Base-by-base conservation (phyloP, 2,888 invertebrate species). In the Diogma glabrata region DNA sequence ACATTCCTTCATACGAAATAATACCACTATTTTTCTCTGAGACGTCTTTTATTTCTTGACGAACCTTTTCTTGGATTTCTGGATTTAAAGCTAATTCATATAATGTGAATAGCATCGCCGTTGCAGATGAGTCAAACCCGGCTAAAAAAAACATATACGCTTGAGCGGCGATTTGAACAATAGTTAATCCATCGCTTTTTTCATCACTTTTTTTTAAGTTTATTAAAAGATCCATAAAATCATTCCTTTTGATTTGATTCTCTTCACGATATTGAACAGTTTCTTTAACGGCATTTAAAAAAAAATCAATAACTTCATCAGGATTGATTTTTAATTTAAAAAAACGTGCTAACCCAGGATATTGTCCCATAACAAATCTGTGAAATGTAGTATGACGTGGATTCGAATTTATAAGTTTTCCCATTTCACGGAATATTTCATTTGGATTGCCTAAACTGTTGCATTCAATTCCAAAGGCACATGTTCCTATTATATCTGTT, bases 161-260 rank as follows among this genome's bases (percentile, higher is more conserved):
- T 57, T 73, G 72, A 0, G 72, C 68, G 2, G 65, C 63, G 17
- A 72, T 66, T 1, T 56, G 52, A 23, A 51, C 36, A 19, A 54
- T 43, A 12, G 43, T 43, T 23, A 43, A 22, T 4, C 22, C 22
- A n/a, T n/a, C n/a, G n/a, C n/a, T n/a, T 3, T 20, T 43, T 9
- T 43, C 43, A 7, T 20, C 22, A 43, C 71, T 67, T 49, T 72
- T 69, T 56, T 73, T 74, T 19, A 78, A 58, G 38, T 77, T 68
- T 20, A 75, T 66, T 45, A 78, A 62, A 3, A 77, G 59, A 56
- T 79, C 75, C 48, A 81, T 61, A 52, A 74, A 76, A 57, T 77
- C 73, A 36, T 71, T 72, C 9, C 75, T 54, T 56, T 64, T 57
- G 22, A 67, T 53, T 8, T 64, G 60, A 48, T 62, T 60, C 53